These are phyloP conservation scores for Pollenia angustigena DNA, from an alignment of 2,888 invertebrate genomes.

Conservation along the genomic window DNA sequence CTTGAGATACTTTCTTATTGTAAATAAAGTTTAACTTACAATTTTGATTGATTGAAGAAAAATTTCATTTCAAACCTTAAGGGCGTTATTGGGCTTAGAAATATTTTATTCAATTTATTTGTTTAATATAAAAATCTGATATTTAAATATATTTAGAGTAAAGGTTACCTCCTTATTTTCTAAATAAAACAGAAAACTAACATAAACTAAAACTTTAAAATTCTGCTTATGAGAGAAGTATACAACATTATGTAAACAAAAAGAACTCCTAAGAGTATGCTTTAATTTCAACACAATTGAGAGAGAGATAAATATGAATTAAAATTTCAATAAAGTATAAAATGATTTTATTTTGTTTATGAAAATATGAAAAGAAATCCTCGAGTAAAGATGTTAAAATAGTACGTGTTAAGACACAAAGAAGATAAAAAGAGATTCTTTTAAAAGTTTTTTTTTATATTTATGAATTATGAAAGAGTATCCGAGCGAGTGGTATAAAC, in stretches of 20 bases:
- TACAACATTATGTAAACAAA: conserved; percentile 32
- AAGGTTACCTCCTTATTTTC: not conserved
- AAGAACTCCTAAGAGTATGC: conserved; percentile 50
- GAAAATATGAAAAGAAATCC: conserved; percentile 5
- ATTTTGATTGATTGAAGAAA: too few relatives aligned
- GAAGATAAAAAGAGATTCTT: not conserved
- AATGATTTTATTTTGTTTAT: conserved; percentile 11
- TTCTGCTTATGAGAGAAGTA: conserved; percentile 3
- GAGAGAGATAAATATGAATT: conserved; percentile 30
- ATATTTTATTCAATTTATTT: too few relatives aligned
- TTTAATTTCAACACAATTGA: conserved; percentile 27
- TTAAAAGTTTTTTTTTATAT: too few relatives aligned
- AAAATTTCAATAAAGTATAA: conserved; percentile 3
- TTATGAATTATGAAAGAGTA: not conserved
- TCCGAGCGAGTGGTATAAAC: not conserved
- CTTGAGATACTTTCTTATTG: too few relatives aligned
- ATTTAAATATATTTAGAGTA: too few relatives aligned
- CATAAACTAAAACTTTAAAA: not conserved
- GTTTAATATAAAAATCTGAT: too few relatives aligned
- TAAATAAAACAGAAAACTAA: not conserved
- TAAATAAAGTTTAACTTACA: too few relatives aligned
- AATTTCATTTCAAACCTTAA: too few relatives aligned
- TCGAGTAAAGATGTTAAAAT: conserved; percentile 9
- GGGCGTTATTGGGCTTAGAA: too few relatives aligned
- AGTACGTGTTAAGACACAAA: conserved; percentile 18